Conservation (phyloP, 2,888 invertebrate species). For the Ectemnius continuus region DNA sequence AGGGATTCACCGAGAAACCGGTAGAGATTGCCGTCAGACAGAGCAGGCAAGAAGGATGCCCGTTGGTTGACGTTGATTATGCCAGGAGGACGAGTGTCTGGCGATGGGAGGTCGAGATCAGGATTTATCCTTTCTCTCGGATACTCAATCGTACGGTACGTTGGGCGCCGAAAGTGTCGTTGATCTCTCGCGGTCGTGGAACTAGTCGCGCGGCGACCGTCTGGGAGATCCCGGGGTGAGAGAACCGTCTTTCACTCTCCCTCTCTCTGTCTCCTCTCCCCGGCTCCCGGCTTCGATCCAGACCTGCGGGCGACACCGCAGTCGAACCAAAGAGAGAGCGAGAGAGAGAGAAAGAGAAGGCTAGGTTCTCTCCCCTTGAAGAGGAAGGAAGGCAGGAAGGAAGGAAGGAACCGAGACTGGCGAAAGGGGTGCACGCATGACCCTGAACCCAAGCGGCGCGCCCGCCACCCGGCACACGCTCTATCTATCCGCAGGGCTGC, state of each 20-base stretch:
- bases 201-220: slow-evolving; percentile 57
- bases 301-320: slow-evolving; percentile 44
- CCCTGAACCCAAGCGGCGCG: slow-evolving; percentile 75
- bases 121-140: slow-evolving; percentile 38
- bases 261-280: too few species aligned
- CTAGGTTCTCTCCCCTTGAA: neutral
- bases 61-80: slow-evolving; percentile 22
- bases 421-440: slow-evolving; percentile 72
- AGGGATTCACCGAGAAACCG: too few species aligned
- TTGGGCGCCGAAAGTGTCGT: slow-evolving; percentile 54
- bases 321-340: neutral
- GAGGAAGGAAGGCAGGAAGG: slow-evolving; percentile 55
- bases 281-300: slow-evolving; percentile 57
- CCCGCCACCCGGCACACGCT: slow-evolving; percentile 63
- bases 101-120: slow-evolving; percentile 26
- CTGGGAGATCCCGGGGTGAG: slow-evolving; percentile 47
- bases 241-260: neutral
- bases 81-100: slow-evolving; percentile 13
- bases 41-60: too few species aligned
- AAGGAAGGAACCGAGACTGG: slow-evolving; percentile 55
- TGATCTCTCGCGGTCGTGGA: slow-evolving; percentile 54
- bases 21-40: too few species aligned
- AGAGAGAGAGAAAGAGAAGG: too few species aligned
- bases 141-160: slow-evolving; percentile 17
- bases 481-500: slow-evolving; percentile 59